Evolutionary conservation across 2,113 vertebrate species (phyloP), one percentile per base, ranked within the genome.

Genomic region (Chaetura pelagica): DNA sequence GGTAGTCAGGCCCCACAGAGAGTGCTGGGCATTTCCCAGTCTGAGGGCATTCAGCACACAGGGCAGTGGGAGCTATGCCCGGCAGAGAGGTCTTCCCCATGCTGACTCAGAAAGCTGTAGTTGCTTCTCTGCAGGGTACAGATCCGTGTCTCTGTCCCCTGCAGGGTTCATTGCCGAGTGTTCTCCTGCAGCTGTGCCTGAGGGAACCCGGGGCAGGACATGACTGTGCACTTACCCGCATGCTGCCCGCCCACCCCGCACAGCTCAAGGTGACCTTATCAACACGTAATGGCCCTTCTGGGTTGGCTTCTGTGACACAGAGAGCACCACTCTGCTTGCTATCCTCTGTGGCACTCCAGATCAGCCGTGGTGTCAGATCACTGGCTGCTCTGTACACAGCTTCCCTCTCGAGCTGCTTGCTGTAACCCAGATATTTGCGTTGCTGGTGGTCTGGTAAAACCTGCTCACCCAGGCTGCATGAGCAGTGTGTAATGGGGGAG

Each of bases 191-290:
- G 78, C 51, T 51, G 72, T 42, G 42, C 73, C 75, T 67, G 68
- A 74, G 49, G 27, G 24, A 89, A 5, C 74, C 42, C 38, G 51
- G 82, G 30, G n/a, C 51, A 55, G 48, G 34, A 59, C 0, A 0
- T 62, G 75, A 48, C 66, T 2, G 0, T 9, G 6, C 19, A 6
- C 18, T 52, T 68, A 61, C 17, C 52, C 8, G 1, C 0, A 1
- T 2, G 7, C 51, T 49, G 79, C 62, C 85, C 1, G 1, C n/a
- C 0, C 0, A 51, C 18, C 40, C 34, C 57, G n/a, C n/a, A 55
- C 63, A 74, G 54, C 51, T 84, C 61, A 42, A 32, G 66, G 52
- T 94, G 51, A 67, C 52, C n/a, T 66, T 59, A 32, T 81, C 51
- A 69, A 75, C 79, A 44, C 58, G 17, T 74, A 32, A 29, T 0